Percentiles rank a stretch among this genome's conserved stretches.
These are phyloP conservation scores for Cyclophora punctaria DNA, from an alignment of 2,888 invertebrate genomes.

Conservation along the genomic window DNA sequence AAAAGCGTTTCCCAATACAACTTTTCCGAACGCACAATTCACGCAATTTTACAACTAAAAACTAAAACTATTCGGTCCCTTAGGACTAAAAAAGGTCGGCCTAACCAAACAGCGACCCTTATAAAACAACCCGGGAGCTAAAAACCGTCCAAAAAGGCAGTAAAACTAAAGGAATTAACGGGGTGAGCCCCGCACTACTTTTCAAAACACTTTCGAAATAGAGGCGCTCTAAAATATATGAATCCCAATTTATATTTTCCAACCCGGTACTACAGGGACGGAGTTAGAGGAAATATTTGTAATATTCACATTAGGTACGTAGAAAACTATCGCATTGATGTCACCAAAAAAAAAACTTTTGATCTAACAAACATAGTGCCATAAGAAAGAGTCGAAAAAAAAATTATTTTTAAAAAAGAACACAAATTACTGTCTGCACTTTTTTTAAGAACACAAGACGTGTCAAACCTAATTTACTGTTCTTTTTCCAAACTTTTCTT, in stretches of 20 bases:
- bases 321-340: background rate
- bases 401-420: too few species aligned
- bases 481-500: too few species aligned
- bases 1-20: slow-evolving; percentile 38
- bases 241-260: slow-evolving; percentile 73
- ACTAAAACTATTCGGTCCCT: slow-evolving; percentile 61
- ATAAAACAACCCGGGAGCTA: slow-evolving; percentile 57
- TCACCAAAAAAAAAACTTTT: background rate
- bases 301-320: background rate
- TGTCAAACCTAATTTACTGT: too few species aligned
- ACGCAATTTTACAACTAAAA: slow-evolving; percentile 50
- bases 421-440: too few species aligned
- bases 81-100: slow-evolving; percentile 69
- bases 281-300: slow-evolving; percentile 15
- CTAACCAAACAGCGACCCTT: slow-evolving; percentile 73
- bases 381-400: too few species aligned
- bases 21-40: slow-evolving; percentile 44
- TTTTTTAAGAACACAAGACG: too few species aligned
- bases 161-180: slow-evolving; percentile 74
- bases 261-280: slow-evolving; percentile 36
- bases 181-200: slow-evolving; percentile 60
- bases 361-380: too few species aligned
- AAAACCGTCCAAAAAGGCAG: slow-evolving; percentile 72
- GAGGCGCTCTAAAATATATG: slow-evolving; percentile 59
- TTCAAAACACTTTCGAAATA: slow-evolving; percentile 66